phyloP scores from a whole-genome alignment of 2,113 vertebrate genomes.

The Ascaphus truei region DNA sequence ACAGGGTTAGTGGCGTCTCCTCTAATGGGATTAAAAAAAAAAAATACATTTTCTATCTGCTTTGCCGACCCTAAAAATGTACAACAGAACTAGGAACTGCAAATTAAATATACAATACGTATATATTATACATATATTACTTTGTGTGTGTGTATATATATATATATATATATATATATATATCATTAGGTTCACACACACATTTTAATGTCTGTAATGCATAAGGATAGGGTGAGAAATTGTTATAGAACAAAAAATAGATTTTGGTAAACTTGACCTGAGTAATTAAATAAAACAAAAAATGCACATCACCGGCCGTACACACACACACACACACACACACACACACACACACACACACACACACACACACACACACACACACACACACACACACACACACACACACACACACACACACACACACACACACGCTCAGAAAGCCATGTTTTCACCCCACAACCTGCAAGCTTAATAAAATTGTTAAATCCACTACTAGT shows the following conservation, averaged over 20 bases:
- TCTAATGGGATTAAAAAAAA: no score
- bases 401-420: not conserved
- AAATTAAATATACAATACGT: no score
- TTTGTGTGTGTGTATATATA: no score
- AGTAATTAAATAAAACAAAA: conserved; percentile 12
- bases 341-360: not conserved
- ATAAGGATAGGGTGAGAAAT: not conserved
- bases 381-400: not conserved
- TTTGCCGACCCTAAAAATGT: no score
- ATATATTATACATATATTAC: no score
- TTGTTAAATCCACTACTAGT: not conserved
- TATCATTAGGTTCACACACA: no score
- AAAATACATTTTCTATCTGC: no score
- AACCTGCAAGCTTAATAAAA: not conserved
- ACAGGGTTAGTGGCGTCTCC: no score
- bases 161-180: no score
- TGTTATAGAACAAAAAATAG: not conserved
- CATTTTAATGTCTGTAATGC: no score
- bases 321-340: conserved; percentile 2
- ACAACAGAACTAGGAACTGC: no score
- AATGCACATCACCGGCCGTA: conserved; percentile 15
- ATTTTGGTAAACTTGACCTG: conserved; percentile 8
- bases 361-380: not conserved
- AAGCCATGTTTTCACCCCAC: not conserved
- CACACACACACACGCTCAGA: not conserved